Conservation (phyloP, 2,113 vertebrate genomes). For the Oncorhynchus tshawytscha region DNA sequence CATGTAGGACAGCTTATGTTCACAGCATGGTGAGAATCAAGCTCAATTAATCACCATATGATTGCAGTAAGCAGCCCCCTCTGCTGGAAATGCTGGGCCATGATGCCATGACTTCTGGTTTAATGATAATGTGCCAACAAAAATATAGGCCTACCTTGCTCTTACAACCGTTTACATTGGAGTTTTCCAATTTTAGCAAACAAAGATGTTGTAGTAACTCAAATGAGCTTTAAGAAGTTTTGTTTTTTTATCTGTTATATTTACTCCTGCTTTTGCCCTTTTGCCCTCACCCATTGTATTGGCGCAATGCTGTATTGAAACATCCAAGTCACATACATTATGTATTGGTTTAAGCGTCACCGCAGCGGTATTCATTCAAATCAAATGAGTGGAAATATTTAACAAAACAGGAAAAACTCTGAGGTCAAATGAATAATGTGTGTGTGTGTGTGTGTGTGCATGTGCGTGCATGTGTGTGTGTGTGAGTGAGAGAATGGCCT, state of each 20-base stretch:
- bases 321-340: background rate
- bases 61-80: constrained; percentile 77
- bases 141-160: constrained; percentile 42
- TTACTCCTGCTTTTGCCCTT: background rate
- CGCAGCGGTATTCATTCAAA: background rate
- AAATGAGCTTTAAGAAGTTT: background rate
- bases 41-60: constrained; percentile 78
- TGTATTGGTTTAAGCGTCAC: background rate
- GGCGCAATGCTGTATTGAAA: no score
- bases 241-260: background rate
- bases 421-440: constrained; percentile 79
- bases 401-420: constrained; percentile 82
- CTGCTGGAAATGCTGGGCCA: constrained; percentile 73
- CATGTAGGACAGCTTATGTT: constrained; percentile 75
- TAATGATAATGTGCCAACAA: background rate
- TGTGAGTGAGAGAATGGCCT: constrained; percentile 60
- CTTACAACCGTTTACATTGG: constrained; percentile 38
- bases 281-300: background rate
- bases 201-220: background rate
- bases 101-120: background rate
- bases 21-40: constrained; percentile 75
- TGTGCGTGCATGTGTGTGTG: no score
- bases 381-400: background rate
- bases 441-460: constrained; percentile 40
- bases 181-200: constrained; percentile 9